phyloP scores from a whole-genome alignment of 2,888 invertebrate genomes.

The Chironomus tentans region DNA sequence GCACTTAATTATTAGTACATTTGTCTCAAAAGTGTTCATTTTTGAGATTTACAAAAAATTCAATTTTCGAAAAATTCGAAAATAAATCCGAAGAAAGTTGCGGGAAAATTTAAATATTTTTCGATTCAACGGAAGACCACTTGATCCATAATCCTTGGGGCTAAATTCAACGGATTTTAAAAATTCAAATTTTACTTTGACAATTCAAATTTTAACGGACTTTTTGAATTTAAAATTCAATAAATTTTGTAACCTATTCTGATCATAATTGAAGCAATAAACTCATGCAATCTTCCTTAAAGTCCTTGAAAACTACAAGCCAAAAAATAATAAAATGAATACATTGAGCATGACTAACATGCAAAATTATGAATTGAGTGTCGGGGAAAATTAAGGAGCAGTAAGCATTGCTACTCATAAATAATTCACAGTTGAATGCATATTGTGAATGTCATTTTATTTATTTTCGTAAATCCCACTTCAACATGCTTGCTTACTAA shows the following conservation, averaged over 20 bases:
- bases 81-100: too few species aligned
- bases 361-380: conserved; percentile 2
- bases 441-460: not conserved
- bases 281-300: not conserved
- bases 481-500: not conserved
- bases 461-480: not conserved
- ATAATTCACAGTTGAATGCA: conserved; percentile 4
- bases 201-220: not conserved
- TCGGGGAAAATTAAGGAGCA: not conserved
- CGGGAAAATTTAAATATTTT: too few species aligned
- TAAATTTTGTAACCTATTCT: too few species aligned
- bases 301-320: not conserved
- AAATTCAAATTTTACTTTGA: too few species aligned
- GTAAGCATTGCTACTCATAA: not conserved
- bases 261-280: not conserved
- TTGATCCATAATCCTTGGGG: too few species aligned
- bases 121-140: too few species aligned
- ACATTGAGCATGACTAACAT: conserved; percentile 17
- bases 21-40: too few species aligned
- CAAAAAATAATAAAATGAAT: not conserved
- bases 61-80: too few species aligned
- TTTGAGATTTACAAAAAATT: too few species aligned
- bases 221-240: not conserved
- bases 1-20: too few species aligned
- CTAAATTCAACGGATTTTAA: too few species aligned